These are phyloP conservation scores for Pantherophis vulpinus DNA, from an alignment of 2,797 vertebrate species.

Conservation along the genomic window DNA sequence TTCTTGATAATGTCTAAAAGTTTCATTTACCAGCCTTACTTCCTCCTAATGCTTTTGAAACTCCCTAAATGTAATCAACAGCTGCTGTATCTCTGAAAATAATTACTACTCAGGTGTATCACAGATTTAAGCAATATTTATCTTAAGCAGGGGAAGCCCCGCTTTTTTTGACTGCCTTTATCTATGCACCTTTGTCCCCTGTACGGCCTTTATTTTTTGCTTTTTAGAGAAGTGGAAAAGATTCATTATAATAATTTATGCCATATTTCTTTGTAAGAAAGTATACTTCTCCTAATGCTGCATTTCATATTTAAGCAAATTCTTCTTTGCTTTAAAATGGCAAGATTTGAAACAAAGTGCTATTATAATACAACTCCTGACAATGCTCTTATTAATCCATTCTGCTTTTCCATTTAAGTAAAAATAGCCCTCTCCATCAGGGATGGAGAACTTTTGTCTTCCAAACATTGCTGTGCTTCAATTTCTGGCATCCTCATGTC, in stretches of 20 bases:
- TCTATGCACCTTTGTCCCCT: neutral
- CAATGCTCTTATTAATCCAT: neutral
- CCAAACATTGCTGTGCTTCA: neutral
- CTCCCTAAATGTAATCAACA: neutral
- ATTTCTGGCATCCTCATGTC: neutral
- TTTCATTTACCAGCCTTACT: constrained; percentile 2
- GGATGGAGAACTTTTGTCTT: neutral
- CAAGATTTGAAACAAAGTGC: neutral
- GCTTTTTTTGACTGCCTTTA: neutral
- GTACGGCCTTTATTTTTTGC: neutral
- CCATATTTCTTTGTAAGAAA: neutral
- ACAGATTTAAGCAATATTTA: constrained; percentile 1
- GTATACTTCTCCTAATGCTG: neutral
- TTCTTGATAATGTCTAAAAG: neutral
- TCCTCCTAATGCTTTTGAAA: constrained; percentile 1
- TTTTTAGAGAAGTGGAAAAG: neutral
- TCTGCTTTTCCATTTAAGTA: neutral
- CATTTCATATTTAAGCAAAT: neutral
- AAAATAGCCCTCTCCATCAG: neutral
- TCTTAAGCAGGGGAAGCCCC: neutral
- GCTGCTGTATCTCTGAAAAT: neutral
- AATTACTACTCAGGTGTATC: neutral
- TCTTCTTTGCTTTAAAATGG: neutral
- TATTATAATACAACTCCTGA: neutral
- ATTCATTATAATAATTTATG: neutral